Percentiles rank a stretch among this genome's conserved stretches.
Evolutionary conservation across 2,888 invertebrate species (phyloP).

Genomic region (Mesodorylaimus sp.): DNA sequence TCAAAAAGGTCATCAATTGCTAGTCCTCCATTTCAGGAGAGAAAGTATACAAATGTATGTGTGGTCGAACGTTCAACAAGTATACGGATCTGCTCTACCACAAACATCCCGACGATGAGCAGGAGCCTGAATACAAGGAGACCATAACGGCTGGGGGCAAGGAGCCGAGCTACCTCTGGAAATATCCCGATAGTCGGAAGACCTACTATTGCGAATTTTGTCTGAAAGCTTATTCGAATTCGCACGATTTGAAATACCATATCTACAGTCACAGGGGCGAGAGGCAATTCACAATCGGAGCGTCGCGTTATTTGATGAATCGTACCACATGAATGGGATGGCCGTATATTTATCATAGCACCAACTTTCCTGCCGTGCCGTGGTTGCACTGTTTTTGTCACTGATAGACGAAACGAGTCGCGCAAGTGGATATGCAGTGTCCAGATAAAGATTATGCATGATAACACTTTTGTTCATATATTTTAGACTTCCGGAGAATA

Average conservation of each 20-base stretch:
- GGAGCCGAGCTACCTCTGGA: too few species aligned
- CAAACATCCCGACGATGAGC: constrained; percentile 21
- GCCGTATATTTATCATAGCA: too few species aligned
- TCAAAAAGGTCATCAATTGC: too few species aligned
- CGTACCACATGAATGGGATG: too few species aligned
- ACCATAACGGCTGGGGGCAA: not conserved
- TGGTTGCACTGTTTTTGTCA: too few species aligned
- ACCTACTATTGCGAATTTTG: constrained; percentile 30
- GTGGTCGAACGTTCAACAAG: constrained; percentile 25
- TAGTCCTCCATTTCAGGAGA: too few species aligned
- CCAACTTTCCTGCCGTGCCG: too few species aligned
- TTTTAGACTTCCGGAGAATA: too few species aligned
- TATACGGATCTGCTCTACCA: constrained; percentile 29
- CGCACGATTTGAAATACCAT: constrained; percentile 23
- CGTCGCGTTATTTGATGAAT: constrained; percentile 24
- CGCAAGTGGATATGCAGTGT: too few species aligned
- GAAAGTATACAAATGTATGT: constrained; percentile 27
- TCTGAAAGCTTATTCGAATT: constrained; percentile 24
- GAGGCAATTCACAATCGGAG: constrained; percentile 22
- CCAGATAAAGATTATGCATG: too few species aligned
- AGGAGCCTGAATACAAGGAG: constrained; percentile 6
- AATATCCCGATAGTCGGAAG: constrained; percentile 8
- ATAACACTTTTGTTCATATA: too few species aligned
- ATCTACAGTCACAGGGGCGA: constrained; percentile 25
- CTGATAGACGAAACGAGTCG: too few species aligned